phyloP scores from a whole-genome alignment of 2,888 invertebrate genomes.

The Cephus runcator region DNA sequence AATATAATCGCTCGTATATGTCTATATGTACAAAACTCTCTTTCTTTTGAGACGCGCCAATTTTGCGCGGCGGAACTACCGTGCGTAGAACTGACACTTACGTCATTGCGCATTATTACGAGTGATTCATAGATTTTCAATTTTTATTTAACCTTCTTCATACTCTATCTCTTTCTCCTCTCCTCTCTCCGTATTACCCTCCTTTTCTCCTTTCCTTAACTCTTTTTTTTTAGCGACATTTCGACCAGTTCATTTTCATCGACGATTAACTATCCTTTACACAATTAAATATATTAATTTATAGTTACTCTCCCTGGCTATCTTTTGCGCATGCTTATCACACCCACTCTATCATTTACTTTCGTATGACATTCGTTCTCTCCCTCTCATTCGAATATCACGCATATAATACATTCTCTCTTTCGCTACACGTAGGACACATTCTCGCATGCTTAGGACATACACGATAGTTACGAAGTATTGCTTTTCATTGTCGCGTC shows the following conservation, averaged over 20 bases:
- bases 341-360: conserved; percentile 24
- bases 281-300: conserved; percentile 34
- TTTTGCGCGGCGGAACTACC: no score
- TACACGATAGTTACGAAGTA: conserved; percentile 74
- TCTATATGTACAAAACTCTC: conserved; percentile 13
- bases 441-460: conserved; percentile 20
- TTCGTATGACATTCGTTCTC: conserved; percentile 20
- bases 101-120: conserved; percentile 9
- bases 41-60: neutral
- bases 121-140: neutral
- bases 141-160: neutral
- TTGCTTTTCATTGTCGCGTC: conserved; percentile 77
- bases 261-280: conserved; percentile 36
- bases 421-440: conserved; percentile 33
- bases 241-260: conserved; percentile 15
- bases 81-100: conserved; percentile 12
- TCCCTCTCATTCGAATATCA: conserved; percentile 16
- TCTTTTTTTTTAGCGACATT: conserved; percentile 4
- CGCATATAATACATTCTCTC: conserved; percentile 4
- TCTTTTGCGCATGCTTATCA: conserved; percentile 4
- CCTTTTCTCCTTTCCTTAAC: neutral
- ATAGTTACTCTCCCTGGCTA: conserved; percentile 13
- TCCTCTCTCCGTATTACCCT: neutral
- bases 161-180: neutral
- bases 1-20: conserved; percentile 18